A percentile compares a stretch with the other conserved stretches of the same genome.
Evolutionary conservation across 2,113 vertebrate genomes (phyloP).

Genomic region (Microtus ochrogaster): DNA sequence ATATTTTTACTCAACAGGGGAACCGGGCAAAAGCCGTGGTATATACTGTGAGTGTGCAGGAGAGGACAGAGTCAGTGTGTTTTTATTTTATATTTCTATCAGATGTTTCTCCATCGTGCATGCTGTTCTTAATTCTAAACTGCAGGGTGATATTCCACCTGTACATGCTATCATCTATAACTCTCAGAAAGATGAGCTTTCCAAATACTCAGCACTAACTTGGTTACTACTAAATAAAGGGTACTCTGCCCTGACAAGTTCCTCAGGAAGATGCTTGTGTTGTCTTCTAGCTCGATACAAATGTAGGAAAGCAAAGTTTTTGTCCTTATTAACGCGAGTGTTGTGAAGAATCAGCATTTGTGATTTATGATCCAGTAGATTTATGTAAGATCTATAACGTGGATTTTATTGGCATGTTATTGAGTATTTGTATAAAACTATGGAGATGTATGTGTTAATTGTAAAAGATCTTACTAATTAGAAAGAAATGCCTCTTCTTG

Average conservation of each 20-base stretch:
- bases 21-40: background rate
- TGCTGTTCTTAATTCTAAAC: background rate
- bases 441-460: background rate
- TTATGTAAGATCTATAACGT: background rate
- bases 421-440: constrained; percentile 4
- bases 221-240: background rate
- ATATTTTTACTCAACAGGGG: background rate
- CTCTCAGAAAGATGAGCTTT: background rate
- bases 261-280: background rate
- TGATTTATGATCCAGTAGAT: background rate
- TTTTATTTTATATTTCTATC: background rate
- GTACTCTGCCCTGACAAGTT: background rate
- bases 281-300: background rate
- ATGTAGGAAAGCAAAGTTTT: background rate
- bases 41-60: rapidly evolving
- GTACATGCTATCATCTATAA: background rate
- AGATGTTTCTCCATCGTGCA: background rate
- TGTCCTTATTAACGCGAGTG: background rate
- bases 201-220: background rate
- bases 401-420: background rate
- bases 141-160: background rate
- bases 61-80: background rate
- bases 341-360: background rate
- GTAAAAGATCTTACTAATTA: background rate
- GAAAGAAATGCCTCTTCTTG: background rate